Evolutionary conservation across 2,113 vertebrate species (phyloP).

Genomic region (Mustelus asterias): DNA sequence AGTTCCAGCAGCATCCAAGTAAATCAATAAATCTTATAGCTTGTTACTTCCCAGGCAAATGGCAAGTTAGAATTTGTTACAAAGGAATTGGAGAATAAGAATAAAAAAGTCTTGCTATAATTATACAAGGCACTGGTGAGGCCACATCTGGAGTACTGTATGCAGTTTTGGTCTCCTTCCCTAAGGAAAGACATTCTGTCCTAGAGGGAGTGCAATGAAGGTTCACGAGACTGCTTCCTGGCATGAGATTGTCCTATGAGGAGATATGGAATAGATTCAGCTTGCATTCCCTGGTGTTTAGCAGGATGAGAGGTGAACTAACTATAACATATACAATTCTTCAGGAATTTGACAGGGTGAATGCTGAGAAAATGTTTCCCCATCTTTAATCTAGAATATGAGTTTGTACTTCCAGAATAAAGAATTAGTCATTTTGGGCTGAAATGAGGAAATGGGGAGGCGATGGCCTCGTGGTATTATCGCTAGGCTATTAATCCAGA

Average conservation of each 20-base stretch:
- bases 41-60: neutral
- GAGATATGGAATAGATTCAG: neutral
- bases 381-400: neutral
- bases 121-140: neutral
- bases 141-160: neutral
- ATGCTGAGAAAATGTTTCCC: neutral
- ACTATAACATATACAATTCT: neutral
- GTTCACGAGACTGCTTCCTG: neutral
- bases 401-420: too few relatives aligned
- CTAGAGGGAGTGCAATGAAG: neutral
- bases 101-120: neutral
- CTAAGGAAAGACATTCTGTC: neutral
- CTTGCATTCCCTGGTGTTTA: neutral
- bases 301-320: neutral
- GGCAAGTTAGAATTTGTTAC: neutral
- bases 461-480: too few relatives aligned
- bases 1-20: too few relatives aligned
- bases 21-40: too few relatives aligned
- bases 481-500: too few relatives aligned
- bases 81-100: neutral
- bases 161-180: neutral
- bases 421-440: neutral
- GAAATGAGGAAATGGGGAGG: neutral
- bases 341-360: neutral
- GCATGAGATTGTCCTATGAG: neutral